phyloP scores from a whole-genome alignment of 2,888 invertebrate genomes.

The Glaucopsyche alexis region DNA sequence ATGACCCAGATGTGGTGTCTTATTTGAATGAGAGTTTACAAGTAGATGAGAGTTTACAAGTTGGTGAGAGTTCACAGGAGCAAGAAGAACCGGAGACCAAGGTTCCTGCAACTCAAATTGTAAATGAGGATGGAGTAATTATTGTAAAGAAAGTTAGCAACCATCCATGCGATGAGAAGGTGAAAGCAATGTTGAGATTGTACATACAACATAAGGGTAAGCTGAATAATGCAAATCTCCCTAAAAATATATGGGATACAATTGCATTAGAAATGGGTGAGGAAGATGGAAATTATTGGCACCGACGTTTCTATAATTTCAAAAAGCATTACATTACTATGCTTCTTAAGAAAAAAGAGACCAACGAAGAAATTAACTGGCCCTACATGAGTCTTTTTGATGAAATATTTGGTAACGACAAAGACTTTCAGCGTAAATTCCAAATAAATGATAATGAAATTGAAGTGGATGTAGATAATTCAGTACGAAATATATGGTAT shows the following conservation, averaged over 20 bases:
- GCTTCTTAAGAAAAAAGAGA: slow-evolving; percentile 52
- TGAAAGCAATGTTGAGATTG: slow-evolving; percentile 58
- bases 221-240: slow-evolving; percentile 53
- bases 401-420: slow-evolving; percentile 60
- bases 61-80: slow-evolving; percentile 31
- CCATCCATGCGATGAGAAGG: slow-evolving; percentile 52
- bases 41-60: background rate
- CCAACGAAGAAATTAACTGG: slow-evolving; percentile 56
- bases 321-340: slow-evolving; percentile 67
- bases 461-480: slow-evolving; percentile 33
- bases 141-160: slow-evolving; percentile 49
- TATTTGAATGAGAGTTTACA: slow-evolving; percentile 37
- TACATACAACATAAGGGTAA: slow-evolving; percentile 61
- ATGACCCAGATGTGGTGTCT: slow-evolving; percentile 46
- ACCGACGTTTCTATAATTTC: slow-evolving; percentile 65
- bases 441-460: slow-evolving; percentile 23
- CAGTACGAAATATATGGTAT: slow-evolving; percentile 50
- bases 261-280: slow-evolving; percentile 64
- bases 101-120: slow-evolving; percentile 34
- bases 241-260: slow-evolving; percentile 61
- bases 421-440: slow-evolving; percentile 54
- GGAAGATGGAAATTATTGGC: slow-evolving; percentile 65
- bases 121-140: slow-evolving; percentile 45
- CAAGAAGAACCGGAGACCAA: slow-evolving; percentile 31
- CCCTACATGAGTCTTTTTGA: slow-evolving; percentile 65